Evolutionary conservation across 2,113 vertebrate species (phyloP), one percentile per base, ranked within the genome.

Genomic region (Pangasianodon gigas): DNA sequence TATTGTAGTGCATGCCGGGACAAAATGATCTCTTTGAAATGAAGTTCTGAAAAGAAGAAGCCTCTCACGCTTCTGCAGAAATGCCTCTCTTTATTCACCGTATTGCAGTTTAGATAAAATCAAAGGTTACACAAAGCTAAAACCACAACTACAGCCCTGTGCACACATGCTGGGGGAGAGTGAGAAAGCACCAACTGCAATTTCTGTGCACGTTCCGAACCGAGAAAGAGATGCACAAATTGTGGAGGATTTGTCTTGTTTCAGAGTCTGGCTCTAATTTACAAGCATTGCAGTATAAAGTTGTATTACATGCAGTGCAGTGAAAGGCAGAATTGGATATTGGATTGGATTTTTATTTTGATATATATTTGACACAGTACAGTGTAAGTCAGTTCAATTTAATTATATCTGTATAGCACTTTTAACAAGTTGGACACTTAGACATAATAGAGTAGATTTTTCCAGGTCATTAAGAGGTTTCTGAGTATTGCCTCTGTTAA

Each of bases 71-170:
- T 75, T 26, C 32, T 26, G n/a, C 37, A 83, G 18, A 41, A 37
- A 24, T 1, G 32, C 13, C 48, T 44, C 51, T 56, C 19, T 87
- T 41, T 69, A 74, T 74, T 86, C 21, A 62, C 21, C 44, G 10
- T 24, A 56, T 37, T 71, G 87, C 52, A 77, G 60, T 65, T 83
- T 71, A 89, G 87, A 89, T 91, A 60, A 71, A 86, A 86, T 88
- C 75, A 82, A 86, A 81, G 41, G 16, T 81, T 86, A 69, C 58
- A 51, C 60, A 88, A 80, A 65, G 75, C 41, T 58, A 81, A 79
- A 88, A 77, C 83, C 86, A 67, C 32, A 41, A 65, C 83, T 80
- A 24, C 51, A 86, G 71, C 58, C 41, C 84, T 41, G 58, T 24
- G 56, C 54, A 89, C 32, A 89, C 88, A 65, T 32, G 41, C 21